Conservation (phyloP, 1,140 invertebrate genomes). For the Papilio polytes region DNA sequence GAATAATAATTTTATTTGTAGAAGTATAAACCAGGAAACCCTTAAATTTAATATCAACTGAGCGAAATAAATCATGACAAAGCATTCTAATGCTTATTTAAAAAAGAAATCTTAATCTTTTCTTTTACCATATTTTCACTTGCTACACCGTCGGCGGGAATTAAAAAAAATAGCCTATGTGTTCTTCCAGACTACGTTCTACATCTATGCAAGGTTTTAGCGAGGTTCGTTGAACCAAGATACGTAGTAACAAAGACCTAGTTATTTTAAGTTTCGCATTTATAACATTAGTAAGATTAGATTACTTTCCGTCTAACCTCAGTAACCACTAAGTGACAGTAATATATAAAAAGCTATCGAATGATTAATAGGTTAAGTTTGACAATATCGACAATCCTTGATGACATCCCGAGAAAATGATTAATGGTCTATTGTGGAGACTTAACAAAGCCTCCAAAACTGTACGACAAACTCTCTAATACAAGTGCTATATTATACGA, state of each 20-base stretch:
- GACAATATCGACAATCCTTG: slow-evolving; percentile 1
- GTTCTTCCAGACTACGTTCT: too few relatives aligned
- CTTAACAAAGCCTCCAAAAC: not conserved
- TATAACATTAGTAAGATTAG: too few relatives aligned
- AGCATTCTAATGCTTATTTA: not conserved
- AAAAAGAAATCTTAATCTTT: too few relatives aligned
- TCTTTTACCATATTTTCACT: too few relatives aligned
- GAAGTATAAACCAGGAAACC: too few relatives aligned
- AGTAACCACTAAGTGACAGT: not conserved
- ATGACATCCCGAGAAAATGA: not conserved
- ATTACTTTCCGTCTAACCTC: not conserved
- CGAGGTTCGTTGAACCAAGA: too few relatives aligned
- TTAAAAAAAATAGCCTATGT: too few relatives aligned
- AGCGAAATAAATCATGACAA: not conserved
- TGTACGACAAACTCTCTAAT: not conserved
- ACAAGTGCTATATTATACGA: not conserved
- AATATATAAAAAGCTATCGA: not conserved
- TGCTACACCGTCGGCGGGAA: too few relatives aligned
- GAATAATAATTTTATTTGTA: not conserved
- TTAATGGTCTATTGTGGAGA: not conserved
- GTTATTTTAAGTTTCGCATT: too few relatives aligned
- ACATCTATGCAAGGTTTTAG: too few relatives aligned
- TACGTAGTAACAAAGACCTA: too few relatives aligned
- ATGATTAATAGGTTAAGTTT: slow-evolving; percentile 7
- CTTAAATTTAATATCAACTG: not conserved